phyloP scores from a whole-genome alignment of 2,888 invertebrate species.

The Dendrolimus houi region DNA sequence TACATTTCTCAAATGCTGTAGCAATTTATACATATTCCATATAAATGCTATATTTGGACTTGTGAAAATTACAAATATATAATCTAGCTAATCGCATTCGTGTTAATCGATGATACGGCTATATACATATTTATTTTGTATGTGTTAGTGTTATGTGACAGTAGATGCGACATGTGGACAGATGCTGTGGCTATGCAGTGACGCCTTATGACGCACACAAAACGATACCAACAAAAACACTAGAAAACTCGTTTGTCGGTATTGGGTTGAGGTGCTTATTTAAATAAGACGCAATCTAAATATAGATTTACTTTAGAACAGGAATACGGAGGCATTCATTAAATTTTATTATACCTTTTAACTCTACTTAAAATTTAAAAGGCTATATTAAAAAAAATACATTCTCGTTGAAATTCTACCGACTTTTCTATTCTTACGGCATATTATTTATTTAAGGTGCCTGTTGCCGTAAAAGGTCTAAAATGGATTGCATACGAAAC shows the following conservation, averaged over 20 bases:
- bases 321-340: too few species aligned
- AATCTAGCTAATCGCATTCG: background rate
- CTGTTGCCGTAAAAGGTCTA: too few species aligned
- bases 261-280: background rate
- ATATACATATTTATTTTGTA: background rate
- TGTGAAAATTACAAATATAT: background rate
- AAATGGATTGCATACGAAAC: too few species aligned
- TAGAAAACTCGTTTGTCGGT: conserved; percentile 4
- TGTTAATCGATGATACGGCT: background rate
- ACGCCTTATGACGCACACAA: conserved; percentile 24
- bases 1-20: too few species aligned
- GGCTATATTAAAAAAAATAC: too few species aligned
- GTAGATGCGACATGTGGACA: conserved; percentile 24
- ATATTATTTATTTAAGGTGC: too few species aligned
- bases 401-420: too few species aligned
- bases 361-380: too few species aligned
- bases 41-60: background rate
- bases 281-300: background rate
- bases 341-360: too few species aligned
- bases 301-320: too few species aligned
- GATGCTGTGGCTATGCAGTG: conserved; percentile 21
- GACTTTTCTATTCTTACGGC: too few species aligned
- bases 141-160: background rate
- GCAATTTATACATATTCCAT: too few species aligned
- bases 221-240: conserved; percentile 13